phyloP scores from a whole-genome alignment of 2,113 vertebrate species.

The Rafetus swinhoei region DNA sequence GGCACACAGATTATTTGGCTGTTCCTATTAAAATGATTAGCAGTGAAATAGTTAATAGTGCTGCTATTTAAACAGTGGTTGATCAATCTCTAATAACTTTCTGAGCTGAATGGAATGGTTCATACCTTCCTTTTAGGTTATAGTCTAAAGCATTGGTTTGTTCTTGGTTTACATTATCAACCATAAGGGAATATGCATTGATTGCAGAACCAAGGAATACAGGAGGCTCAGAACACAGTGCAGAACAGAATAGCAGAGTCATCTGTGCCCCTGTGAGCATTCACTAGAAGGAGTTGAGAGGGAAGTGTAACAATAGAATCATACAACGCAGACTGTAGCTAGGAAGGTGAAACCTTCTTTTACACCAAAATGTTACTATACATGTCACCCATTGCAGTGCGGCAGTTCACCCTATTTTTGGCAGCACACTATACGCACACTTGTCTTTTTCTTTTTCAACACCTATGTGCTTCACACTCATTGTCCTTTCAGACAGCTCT shows the following conservation, averaged over 20 bases:
- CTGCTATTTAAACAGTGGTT: not conserved
- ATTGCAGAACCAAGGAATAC: not conserved
- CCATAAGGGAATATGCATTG: not conserved
- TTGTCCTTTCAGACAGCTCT: not conserved
- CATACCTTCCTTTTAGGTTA: not conserved
- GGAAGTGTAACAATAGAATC: not conserved
- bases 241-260: not conserved
- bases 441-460: accelerated
- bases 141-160: not conserved
- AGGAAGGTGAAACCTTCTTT: not conserved
- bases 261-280: not conserved
- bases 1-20: not conserved
- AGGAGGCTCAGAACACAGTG: not conserved
- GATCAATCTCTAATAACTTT: not conserved
- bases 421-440: not conserved
- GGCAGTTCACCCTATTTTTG: not conserved
- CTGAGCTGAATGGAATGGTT: not conserved
- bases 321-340: not conserved
- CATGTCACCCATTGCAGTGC: not conserved
- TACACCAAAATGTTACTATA: not conserved
- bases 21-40: not conserved
- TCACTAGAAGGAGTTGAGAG: not conserved
- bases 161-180: not conserved
- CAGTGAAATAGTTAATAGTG: not conserved
- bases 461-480: not conserved